These are phyloP conservation scores for Dryobotodes eremita DNA, from an alignment of 2,888 invertebrate species.

Conservation along the genomic window DNA sequence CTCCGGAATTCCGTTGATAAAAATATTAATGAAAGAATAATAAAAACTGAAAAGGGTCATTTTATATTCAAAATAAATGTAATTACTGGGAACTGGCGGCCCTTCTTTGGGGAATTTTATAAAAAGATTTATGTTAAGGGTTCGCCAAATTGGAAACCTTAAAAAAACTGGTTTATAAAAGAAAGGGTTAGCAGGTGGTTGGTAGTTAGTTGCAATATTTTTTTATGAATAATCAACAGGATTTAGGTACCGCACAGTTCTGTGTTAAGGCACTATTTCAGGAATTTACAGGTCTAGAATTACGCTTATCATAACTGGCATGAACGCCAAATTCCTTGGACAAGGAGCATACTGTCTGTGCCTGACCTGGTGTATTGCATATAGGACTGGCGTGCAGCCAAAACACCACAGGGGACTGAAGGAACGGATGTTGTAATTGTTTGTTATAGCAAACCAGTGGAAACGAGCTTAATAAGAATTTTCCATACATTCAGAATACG, in stretches of 20 bases:
- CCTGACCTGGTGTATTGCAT: slow-evolving; percentile 41
- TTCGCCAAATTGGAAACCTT: slow-evolving; percentile 14
- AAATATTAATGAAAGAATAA: slow-evolving; percentile 69
- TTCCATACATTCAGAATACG: neutral
- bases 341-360: slow-evolving; percentile 9
- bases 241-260: neutral
- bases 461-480: slow-evolving; percentile 22
- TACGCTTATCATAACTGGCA: slow-evolving; percentile 30
- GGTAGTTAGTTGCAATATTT: neutral
- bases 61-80: slow-evolving; percentile 60
- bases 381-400: slow-evolving; percentile 51
- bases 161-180: neutral
- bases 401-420: slow-evolving; percentile 21
- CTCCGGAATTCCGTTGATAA: slow-evolving; percentile 57
- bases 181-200: neutral
- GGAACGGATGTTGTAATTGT: slow-evolving; percentile 26
- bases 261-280: neutral
- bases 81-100: slow-evolving; percentile 38
- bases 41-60: slow-evolving; percentile 58
- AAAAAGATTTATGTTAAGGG: slow-evolving; percentile 35
- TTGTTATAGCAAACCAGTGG: slow-evolving; percentile 22
- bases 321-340: slow-evolving; percentile 15
- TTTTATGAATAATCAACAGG: neutral
- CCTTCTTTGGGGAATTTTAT: slow-evolving; percentile 37
- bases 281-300: slow-evolving; percentile 9